Evolutionary conservation across 1,140 invertebrate genomes (phyloP).

Genomic region (Eriosoma lanigerum): DNA sequence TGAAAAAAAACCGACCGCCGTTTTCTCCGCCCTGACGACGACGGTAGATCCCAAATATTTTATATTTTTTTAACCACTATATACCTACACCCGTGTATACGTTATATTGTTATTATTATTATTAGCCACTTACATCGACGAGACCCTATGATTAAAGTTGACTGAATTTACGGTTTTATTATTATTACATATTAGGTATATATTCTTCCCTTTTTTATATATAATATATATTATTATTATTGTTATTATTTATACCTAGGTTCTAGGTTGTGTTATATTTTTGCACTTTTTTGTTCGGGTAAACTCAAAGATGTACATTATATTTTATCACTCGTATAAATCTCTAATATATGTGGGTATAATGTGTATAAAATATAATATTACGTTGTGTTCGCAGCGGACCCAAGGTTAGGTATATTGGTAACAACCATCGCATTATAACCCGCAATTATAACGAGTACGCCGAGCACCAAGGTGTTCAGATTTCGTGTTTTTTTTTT

Average conservation of each 20-base stretch:
- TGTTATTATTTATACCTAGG: not conserved
- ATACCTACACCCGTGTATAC: not conserved
- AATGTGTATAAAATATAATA: not conserved
- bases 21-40: constrained; percentile 21
- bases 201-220: not conserved
- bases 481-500: not conserved
- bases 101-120: not conserved
- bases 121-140: not conserved
- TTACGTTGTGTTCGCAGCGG: not conserved
- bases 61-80: not conserved
- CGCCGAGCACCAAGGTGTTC: not conserved
- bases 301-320: not conserved
- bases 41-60: not conserved
- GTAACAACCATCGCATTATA: not conserved
- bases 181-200: not conserved
- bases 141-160: constrained; percentile 25
- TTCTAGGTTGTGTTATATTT: too few species aligned
- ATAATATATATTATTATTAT: not conserved
- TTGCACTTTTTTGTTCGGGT: too few species aligned
- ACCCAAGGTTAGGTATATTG: not conserved
- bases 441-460: constrained; percentile 32
- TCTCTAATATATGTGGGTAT: not conserved
- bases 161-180: not conserved
- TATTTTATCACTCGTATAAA: not conserved
- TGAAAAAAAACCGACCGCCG: constrained; percentile 13